phyloP scores from a whole-genome alignment of 92 coral and sea anemone genomes.

The Porites lobata region DNA sequence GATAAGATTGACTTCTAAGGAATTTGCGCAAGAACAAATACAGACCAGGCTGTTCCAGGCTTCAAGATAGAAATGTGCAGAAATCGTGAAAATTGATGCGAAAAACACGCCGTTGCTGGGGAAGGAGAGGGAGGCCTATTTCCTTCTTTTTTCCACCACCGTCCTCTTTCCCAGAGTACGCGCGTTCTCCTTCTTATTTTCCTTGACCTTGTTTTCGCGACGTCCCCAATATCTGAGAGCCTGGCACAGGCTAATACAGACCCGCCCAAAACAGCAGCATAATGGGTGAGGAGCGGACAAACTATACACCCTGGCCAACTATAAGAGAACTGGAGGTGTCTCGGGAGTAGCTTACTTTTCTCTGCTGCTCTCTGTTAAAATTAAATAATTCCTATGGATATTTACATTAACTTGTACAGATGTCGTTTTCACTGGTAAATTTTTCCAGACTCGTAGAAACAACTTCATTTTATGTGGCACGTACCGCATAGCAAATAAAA shows the following conservation, averaged over 20 bases:
- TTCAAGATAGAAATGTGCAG: too few relatives aligned
- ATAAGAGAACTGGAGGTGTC: background rate
- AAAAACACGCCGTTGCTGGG: too few relatives aligned
- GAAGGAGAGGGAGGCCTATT: too few relatives aligned
- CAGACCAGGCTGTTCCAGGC: too few relatives aligned
- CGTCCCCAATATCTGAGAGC: background rate
- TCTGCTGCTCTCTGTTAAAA: constrained; percentile 68
- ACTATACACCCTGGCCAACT: constrained; percentile 32
- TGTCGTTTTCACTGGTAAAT: constrained; percentile 14
- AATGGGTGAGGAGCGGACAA: constrained; percentile 7
- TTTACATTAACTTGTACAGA: constrained; percentile 80
- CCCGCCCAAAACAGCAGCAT: constrained; percentile 14
- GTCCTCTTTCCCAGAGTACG: too few relatives aligned
- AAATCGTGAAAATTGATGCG: too few relatives aligned
- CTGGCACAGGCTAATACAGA: background rate
- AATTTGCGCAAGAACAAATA: too few relatives aligned
- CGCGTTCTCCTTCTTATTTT: too few relatives aligned
- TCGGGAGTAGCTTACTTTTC: background rate
- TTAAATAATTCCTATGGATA: constrained; percentile 86
- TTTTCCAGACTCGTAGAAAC: constrained; percentile 47
- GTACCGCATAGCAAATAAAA: constrained; percentile 33
- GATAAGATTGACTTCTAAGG: too few relatives aligned
- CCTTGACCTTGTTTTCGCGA: too few relatives aligned
- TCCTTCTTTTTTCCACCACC: too few relatives aligned
- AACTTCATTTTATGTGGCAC: constrained; percentile 22